These are phyloP conservation scores for Amphiprion clarkii DNA, from an alignment of 2,797 vertebrate species.

Conservation along the genomic window DNA sequence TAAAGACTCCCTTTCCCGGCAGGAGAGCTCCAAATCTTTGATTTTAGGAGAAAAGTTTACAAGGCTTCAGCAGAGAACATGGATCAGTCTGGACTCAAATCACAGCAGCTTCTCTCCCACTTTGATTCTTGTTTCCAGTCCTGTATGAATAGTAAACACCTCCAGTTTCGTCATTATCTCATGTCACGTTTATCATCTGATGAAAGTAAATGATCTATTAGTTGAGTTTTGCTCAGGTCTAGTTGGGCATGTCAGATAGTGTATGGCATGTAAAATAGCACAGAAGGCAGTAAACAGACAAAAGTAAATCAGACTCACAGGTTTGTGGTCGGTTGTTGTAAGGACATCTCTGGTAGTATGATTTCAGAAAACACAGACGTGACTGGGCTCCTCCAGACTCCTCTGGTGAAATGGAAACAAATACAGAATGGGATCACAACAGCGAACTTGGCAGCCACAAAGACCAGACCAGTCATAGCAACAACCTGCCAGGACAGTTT, in stretches of 20 bases:
- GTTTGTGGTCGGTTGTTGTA: neutral
- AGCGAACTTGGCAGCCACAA: constrained; percentile 38
- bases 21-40: constrained; percentile 37
- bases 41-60: constrained; percentile 30
- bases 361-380: constrained; percentile 17
- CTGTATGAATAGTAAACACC: constrained; percentile 17
- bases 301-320: neutral
- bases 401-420: constrained; percentile 40
- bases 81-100: constrained; percentile 10
- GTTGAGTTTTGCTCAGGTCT: neutral
- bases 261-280: neutral
- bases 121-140: neutral
- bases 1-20: constrained; percentile 28
- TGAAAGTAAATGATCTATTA: constrained; percentile 19
- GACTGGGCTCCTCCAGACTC: constrained; percentile 5
- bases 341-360: neutral
- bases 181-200: constrained; percentile 14
- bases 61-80: constrained; percentile 9
- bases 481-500: constrained; percentile 49
- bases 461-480: constrained; percentile 4
- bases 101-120: neutral
- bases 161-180: neutral
- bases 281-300: neutral
- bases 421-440: constrained; percentile 40
- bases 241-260: neutral